Evolutionary conservation across 1,140 invertebrate species (phyloP).

Genomic region (Bombus polaris): DNA sequence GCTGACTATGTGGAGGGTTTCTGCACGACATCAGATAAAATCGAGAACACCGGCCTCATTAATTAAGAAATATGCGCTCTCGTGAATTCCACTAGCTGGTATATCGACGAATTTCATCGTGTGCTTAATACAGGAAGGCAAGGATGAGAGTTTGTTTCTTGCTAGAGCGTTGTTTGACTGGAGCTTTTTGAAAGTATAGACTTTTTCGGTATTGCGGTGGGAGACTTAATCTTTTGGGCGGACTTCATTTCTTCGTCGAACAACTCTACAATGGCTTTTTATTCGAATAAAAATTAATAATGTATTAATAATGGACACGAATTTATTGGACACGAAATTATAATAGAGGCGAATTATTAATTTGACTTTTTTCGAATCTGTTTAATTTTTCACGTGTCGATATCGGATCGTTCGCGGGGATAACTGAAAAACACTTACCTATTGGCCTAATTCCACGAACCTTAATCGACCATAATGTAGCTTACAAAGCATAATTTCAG

Average conservation of each 20-base stretch:
- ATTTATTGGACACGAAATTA: neutral
- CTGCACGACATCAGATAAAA: slow-evolving; percentile 35
- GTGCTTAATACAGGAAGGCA: neutral
- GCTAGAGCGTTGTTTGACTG: neutral
- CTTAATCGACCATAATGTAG: neutral
- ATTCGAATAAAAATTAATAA: neutral
- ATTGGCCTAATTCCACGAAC: neutral
- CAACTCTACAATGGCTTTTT: too few relatives aligned
- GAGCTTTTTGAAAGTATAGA: neutral
- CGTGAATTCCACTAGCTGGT: slow-evolving; percentile 7
- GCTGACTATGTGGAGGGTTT: slow-evolving; percentile 25
- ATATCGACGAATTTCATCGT: neutral
- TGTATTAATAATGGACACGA: neutral
- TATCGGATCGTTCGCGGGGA: neutral
- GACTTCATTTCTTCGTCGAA: neutral
- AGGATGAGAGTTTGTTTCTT: neutral
- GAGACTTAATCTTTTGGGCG: neutral
- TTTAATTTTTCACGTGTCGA: neutral
- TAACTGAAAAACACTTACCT: neutral
- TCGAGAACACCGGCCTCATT: slow-evolving; percentile 16
- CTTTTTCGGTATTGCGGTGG: neutral
- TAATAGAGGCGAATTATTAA: neutral
- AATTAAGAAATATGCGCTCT: slow-evolving; percentile 58
- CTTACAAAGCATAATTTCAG: slow-evolving; percentile 14
- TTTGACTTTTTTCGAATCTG: neutral